Evolutionary conservation across 2,888 invertebrate genomes (phyloP), one percentile per base, ranked within the genome.

Genomic region (Drosophila mayaguana): DNA sequence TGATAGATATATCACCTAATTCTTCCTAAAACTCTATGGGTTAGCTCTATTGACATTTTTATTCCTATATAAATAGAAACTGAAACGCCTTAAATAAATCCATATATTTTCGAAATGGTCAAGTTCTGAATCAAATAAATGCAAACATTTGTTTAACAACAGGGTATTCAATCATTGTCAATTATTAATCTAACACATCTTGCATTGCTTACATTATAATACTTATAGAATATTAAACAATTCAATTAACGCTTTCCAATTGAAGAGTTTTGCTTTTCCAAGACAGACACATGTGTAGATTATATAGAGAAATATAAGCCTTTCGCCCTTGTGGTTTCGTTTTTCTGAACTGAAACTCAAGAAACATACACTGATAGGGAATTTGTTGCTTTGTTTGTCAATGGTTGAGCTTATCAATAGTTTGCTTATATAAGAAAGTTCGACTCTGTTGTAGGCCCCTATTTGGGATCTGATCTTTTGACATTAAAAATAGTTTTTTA

Each of bases 401-500:
- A 54, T 63, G 51, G 51, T 50, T 63, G 20, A 11, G 22, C 28
- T 38, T 32, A 11, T 48, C 54, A 53, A 38, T 54, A 57, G 32
- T 55, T 57, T 34, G 25, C 32, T 53, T 55, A 46, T 25, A 42
- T 48, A 38, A 50, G 25, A 18, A 38, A 42, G 54, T 20, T 51
- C 48, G 8, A 25, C 34, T 45, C 25, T 40, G 38, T 51, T 55
- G 25, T 53, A 40, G 42, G 42, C 46, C 40, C 34, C 22, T 12
- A 48, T 48, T 45, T 61, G 48, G 36, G 48, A 62, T 62, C 36
- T 42, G 38, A 57, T 69, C 61, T 75, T 55, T 43, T 28, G 63
- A 61, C 40, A 69, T 57, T 28, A 28, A 38, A 45, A 66, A 63
- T 65, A 74, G 63, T 61, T 63, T 50, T 67, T 77, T 60, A 28